phyloP scores from a whole-genome alignment of 2,797 vertebrate species.

The Alcedo quadribrachys region DNA sequence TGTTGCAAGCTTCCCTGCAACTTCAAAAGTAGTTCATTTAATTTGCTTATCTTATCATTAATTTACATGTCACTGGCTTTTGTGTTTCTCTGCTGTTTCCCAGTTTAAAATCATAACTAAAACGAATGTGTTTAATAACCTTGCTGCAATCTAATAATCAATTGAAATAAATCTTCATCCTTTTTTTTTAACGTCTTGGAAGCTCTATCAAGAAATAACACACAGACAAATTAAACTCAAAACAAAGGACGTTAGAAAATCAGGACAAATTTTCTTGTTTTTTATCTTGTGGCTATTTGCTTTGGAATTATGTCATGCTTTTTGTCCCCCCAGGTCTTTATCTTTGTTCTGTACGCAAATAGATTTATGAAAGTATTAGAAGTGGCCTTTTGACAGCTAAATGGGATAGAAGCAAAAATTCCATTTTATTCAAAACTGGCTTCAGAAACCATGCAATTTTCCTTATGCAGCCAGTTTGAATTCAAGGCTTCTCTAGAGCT shows the following conservation, averaged over 20 bases:
- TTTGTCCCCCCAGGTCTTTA: slow-evolving; percentile 45
- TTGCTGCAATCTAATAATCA: neutral
- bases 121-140: slow-evolving; percentile 55
- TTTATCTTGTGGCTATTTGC: neutral
- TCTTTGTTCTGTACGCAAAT: slow-evolving; percentile 66
- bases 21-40: neutral
- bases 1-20: neutral
- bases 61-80: neutral
- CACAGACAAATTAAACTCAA: neutral
- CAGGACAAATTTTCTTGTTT: neutral
- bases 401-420: slow-evolving; percentile 72
- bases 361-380: slow-evolving; percentile 66
- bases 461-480: slow-evolving; percentile 72
- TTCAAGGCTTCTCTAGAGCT: slow-evolving; percentile 73
- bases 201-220: neutral
- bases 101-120: slow-evolving; percentile 45
- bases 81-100: neutral
- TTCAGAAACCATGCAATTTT: slow-evolving; percentile 72
- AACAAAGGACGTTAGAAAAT: slow-evolving; percentile 16
- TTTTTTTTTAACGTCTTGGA: neutral
- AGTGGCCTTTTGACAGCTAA: slow-evolving; percentile 73
- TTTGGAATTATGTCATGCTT: neutral
- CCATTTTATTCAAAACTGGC: slow-evolving; percentile 71
- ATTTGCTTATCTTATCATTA: slow-evolving; percentile 21
- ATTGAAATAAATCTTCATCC: neutral